Evolutionary conservation across 2,888 invertebrate species (phyloP).

Genomic region (Drosophila pegasa): DNA sequence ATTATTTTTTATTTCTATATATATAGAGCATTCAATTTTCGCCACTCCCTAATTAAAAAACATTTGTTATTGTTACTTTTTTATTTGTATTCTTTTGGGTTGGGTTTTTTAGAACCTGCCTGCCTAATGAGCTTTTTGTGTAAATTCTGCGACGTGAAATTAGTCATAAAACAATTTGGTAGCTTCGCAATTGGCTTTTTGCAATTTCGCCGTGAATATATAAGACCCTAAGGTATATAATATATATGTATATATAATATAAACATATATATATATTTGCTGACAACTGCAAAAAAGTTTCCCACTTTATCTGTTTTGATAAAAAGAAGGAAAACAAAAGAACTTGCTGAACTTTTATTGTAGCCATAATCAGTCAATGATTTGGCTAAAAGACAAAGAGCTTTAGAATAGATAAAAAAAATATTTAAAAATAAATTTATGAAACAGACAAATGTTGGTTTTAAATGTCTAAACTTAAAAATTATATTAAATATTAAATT

Average conservation of each 20-base stretch:
- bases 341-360: background rate
- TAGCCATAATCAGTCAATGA: conserved; percentile 6
- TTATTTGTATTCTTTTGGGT: background rate
- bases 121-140: conserved; percentile 9
- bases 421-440: background rate
- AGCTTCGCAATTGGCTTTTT: background rate
- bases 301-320: background rate
- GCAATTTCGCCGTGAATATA: background rate
- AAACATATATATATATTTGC: background rate
- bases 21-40: background rate
- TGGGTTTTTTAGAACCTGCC: conserved; percentile 5
- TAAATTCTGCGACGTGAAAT: conserved; percentile 5
- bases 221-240: background rate
- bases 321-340: background rate
- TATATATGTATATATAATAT: no score
- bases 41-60: no score
- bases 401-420: background rate
- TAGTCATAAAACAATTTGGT: conserved; percentile 10
- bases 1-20: no score
- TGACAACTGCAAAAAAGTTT: background rate
- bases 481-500: no score
- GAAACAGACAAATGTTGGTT: no score
- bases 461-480: no score
- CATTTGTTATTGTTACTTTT: background rate
- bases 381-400: background rate